Percentiles rank a stretch among this genome's conserved stretches.
Evolutionary conservation across 2,888 invertebrate genomes (phyloP).

Genomic region (Pammene fasciana): DNA sequence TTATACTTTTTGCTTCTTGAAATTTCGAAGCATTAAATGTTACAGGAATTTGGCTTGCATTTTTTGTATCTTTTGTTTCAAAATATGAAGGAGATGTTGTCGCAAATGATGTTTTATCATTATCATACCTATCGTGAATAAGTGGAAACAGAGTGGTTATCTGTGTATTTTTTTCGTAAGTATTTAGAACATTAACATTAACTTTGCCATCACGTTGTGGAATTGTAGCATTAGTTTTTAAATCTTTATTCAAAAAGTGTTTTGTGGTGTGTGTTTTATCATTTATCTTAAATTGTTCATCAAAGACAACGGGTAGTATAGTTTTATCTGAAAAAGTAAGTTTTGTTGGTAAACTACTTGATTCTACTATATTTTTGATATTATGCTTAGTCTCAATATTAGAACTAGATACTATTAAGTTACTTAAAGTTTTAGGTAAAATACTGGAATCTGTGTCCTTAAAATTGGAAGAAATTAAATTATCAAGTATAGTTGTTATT

Average conservation of each 20-base stretch:
- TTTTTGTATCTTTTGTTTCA: not conserved
- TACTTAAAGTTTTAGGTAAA: too few relatives aligned
- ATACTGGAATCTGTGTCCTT: too few relatives aligned
- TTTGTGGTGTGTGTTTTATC: not conserved
- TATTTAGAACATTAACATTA: conserved; percentile 4
- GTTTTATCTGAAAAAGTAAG: not conserved
- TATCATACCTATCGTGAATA: not conserved
- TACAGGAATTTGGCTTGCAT: not conserved
- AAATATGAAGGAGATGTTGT: not conserved
- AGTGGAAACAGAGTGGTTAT: not conserved
- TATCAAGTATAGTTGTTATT: too few relatives aligned
- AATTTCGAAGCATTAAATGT: not conserved
- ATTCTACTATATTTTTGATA: too few relatives aligned
- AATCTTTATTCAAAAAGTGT: not conserved
- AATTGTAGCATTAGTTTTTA: not conserved
- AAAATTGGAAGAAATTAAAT: too few relatives aligned
- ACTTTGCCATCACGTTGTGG: not conserved
- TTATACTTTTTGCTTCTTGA: not conserved
- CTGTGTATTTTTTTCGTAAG: not conserved
- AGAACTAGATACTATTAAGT: too few relatives aligned
- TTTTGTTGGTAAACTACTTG: not conserved
- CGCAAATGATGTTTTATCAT: not conserved
- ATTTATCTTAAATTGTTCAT: not conserved
- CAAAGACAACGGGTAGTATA: not conserved
- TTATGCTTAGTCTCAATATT: too few relatives aligned